Percentiles rank a stretch among this genome's conserved stretches.
phyloP scores from a whole-genome alignment of 2,797 vertebrate species.

The Spatula clypeata region DNA sequence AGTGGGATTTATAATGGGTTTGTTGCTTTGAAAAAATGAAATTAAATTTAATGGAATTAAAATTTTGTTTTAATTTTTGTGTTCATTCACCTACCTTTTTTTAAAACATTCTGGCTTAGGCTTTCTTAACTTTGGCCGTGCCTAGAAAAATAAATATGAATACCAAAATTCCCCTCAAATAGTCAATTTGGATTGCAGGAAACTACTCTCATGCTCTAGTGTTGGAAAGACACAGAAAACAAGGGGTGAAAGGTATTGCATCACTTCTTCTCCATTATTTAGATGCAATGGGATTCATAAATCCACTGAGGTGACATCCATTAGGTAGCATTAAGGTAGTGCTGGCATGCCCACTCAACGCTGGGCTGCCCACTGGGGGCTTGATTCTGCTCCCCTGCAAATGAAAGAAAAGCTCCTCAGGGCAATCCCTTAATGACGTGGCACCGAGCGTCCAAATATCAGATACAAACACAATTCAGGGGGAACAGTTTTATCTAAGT shows the following conservation, averaged over 20 bases:
- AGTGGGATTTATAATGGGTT: not conserved
- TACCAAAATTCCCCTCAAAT: not conserved
- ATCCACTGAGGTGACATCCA: conserved; percentile 18
- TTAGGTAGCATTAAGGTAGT: conserved; percentile 62
- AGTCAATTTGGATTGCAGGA: not conserved
- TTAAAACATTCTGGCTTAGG: not conserved
- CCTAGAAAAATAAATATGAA: not conserved
- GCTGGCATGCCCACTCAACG: not conserved
- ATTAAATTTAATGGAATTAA: not conserved
- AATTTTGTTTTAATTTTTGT: not conserved
- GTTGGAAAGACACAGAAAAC: not conserved
- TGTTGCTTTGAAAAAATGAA: accelerated
- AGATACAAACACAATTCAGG: not conserved
- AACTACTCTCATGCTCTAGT: not conserved
- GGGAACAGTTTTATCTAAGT: conserved; percentile 14
- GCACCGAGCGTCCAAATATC: conserved; percentile 48
- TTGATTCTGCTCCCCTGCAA: conserved; percentile 3
- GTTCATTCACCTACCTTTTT: not conserved
- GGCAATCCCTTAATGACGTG: conserved; percentile 29
- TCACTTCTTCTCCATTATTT: conserved; percentile 57
- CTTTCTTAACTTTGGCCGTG: not conserved
- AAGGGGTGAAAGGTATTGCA: not conserved
- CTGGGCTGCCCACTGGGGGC: not conserved
- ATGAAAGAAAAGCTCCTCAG: conserved; percentile 17
- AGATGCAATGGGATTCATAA: conserved; percentile 50